Evolutionary conservation across 2,113 vertebrate species (phyloP), one percentile per base, ranked within the genome.

Genomic region (Corvus cornix): DNA sequence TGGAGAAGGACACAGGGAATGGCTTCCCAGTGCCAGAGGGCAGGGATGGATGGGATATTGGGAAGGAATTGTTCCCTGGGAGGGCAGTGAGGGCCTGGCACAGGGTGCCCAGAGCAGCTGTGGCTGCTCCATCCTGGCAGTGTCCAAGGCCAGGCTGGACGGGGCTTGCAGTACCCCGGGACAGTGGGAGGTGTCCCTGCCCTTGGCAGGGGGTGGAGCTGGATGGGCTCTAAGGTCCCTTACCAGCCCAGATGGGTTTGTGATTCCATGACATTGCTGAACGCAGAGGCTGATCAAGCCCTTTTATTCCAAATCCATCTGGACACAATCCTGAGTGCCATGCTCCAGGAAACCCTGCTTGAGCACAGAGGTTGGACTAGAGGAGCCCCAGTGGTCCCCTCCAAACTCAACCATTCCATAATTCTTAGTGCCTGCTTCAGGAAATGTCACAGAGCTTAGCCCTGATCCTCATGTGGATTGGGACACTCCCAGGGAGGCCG

Each of bases 391-490:
- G 37, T 3, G 19, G 3, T 44, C 33, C 60, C 46, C 75, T n/a
- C 60, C 69, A 46, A 10, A 6, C 39, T 30, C 37, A 37, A 1
- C 44, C 86, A 51, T 46, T 39, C 46, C 4, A 0, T 31, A 46
- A 0, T 20, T 41, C 48, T 28, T 7, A 3, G 0, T 52, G 23
- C 22, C 58, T 31, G 10, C 41, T 21, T 28, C 16, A 3, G 49
- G 44, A 11, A 22, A 24, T 2, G 0, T 4, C 64, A 6, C 80
- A 20, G 69, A 37, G 4, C 33, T 58, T 5, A 17, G 7, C 33
- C 43, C 31, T 30, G 41, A 9, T 9, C 44, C 46, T 46, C 13
- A 0, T 0, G 2, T 0, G 2, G 14, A 3, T 0, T 3, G 33
- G 73, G 74, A 48, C 10, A 3, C 1, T 28, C 24, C 12, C 52